Conservation (phyloP, 2,888 invertebrate genomes). For the Acholoe squamosa region DNA sequence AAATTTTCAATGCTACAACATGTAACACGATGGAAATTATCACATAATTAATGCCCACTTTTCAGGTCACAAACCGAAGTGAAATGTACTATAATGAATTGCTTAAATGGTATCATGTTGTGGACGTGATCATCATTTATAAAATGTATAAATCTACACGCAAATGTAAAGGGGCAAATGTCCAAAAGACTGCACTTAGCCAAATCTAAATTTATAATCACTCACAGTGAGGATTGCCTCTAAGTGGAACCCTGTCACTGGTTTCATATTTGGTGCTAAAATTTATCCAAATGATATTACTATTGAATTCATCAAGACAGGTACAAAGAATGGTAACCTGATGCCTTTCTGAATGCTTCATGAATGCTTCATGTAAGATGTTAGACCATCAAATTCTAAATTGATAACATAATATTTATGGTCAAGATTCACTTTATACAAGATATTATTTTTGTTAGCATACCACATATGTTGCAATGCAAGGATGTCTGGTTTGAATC, state of each 20-base stretch:
- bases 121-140: neutral
- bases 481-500: too few relatives aligned
- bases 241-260: neutral
- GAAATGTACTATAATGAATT: neutral
- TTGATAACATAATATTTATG: neutral
- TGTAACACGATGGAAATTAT: neutral
- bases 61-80: slow-evolving; percentile 24
- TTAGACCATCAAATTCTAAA: neutral
- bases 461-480: too few relatives aligned
- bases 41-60: neutral
- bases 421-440: neutral
- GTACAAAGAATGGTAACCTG: neutral
- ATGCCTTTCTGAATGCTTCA: neutral
- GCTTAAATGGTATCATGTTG: neutral
- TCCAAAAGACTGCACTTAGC: neutral
- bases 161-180: neutral
- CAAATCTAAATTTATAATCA: neutral
- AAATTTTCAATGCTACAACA: neutral
- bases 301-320: neutral
- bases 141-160: neutral
- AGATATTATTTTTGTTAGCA: too few relatives aligned
- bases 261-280: slow-evolving; percentile 37
- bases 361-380: neutral
- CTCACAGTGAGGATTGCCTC: neutral
- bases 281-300: neutral